Base-by-base conservation (phyloP, 2,113 vertebrate genomes). In the Rhinichthys klamathensis region DNA sequence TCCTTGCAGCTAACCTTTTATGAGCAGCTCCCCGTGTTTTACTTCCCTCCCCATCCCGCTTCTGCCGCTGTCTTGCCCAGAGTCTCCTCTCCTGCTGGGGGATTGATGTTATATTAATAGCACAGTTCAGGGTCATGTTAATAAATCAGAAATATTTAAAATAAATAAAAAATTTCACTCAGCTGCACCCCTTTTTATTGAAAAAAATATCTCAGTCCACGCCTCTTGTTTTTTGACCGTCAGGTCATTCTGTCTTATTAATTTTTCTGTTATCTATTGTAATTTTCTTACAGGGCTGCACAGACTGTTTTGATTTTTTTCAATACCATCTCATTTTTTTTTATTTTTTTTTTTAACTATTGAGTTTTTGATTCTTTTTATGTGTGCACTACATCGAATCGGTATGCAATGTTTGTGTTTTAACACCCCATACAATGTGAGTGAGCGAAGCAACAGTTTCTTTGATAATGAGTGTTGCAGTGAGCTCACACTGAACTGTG, bases 1-100 rank as follows among this genome's bases (percentile, higher is more conserved):
- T 76, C 74, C 74, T 54, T 76, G 74, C 46, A 54, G 46, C 46
- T 30, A 76, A 54, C 16, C 4, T 76, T 76, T 76, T 54, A 76
- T 76, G 74, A 76, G 49, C 74, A 76, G n/a, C 49, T 32, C 49
- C 25, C 23, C 54, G 49, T 54, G 74, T 10, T 54, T 54, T 54
- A 76, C 16, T 54, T 51, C 25, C 15, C 46, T 76, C 46, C 25
- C n/a, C 73, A 16, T 76, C 16, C 9, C 74, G 54, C 9, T 54
- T 76, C 74, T 76, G 49, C 49, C 54, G 46, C 70, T 30, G 74
- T 76, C 7, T 76, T 54, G 2, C 49, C 74, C 74, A 54, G 44
- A 76, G 25, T 76, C 25, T 32, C 27, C 49, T 32, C 46, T 32
- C 13, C 46, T 54, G 46, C 74, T 32, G 46, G 16, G 6, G 12